These are phyloP conservation scores for Oryzias celebensis DNA, from an alignment of 2,113 vertebrate species.

Conservation along the genomic window DNA sequence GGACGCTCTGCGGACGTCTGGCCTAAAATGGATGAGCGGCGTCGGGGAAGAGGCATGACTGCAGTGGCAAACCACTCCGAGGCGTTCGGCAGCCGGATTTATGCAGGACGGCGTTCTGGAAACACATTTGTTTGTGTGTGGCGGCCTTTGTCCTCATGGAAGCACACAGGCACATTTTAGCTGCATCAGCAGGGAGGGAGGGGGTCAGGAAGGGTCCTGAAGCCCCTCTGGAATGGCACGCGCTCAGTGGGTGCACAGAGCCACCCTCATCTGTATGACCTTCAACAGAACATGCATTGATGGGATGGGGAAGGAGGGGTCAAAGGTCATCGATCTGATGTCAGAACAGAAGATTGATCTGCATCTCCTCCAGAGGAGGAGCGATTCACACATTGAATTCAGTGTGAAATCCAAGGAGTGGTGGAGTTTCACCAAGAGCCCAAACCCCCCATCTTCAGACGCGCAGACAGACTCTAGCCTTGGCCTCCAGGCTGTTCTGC, in stretches of 20 bases:
- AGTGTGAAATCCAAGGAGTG: too few relatives aligned
- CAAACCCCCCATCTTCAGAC: too few relatives aligned
- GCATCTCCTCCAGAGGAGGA: too few relatives aligned
- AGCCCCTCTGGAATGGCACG: neutral
- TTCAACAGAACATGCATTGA: too few relatives aligned
- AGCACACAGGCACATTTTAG: constrained; percentile 12
- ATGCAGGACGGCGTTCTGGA: constrained; percentile 81
- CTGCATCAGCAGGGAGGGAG: constrained; percentile 41
- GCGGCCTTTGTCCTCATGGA: constrained; percentile 34
- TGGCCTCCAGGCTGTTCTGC: too few relatives aligned
- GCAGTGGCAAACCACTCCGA: constrained; percentile 61
- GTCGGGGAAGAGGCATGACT: constrained; percentile 85
- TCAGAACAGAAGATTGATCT: too few relatives aligned
- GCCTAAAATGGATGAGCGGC: constrained; percentile 83
- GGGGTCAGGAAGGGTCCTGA: constrained; percentile 35
- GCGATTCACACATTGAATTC: too few relatives aligned
- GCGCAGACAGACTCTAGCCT: too few relatives aligned
- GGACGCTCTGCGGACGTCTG: constrained; percentile 73
- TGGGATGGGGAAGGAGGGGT: too few relatives aligned
- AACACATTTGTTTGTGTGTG: constrained; percentile 75
- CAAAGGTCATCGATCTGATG: too few relatives aligned
- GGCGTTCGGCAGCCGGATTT: constrained; percentile 54
- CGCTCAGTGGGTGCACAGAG: neutral
- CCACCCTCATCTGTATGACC: too few relatives aligned
- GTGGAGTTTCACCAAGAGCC: too few relatives aligned